Conservation (phyloP, 2,888 invertebrate genomes). For the Perdita meconis region DNA sequence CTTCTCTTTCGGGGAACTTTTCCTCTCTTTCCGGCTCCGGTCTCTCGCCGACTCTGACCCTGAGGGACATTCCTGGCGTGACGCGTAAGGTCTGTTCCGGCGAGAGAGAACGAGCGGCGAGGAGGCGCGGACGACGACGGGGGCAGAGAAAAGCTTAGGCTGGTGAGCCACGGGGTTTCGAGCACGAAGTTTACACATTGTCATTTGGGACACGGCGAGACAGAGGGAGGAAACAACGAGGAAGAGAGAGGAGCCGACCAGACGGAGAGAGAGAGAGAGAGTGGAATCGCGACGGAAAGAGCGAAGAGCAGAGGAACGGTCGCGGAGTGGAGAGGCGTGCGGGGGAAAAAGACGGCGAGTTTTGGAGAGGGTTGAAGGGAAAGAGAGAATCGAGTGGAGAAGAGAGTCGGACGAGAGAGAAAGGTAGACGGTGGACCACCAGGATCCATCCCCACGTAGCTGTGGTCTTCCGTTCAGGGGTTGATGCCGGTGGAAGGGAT, state of each 20-base stretch:
- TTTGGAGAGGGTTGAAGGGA: constrained; percentile 20
- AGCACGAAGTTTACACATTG: constrained; percentile 76
- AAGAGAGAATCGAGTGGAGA: constrained; percentile 10
- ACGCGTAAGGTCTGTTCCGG: constrained; percentile 60
- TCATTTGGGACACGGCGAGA: constrained; percentile 71
- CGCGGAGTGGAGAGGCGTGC: constrained; percentile 3
- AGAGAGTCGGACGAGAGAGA: constrained; percentile 23
- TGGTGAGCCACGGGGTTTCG: constrained; percentile 71
- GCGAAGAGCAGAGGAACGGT: constrained; percentile 20
- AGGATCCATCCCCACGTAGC: constrained; percentile 76
- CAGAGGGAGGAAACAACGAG: constrained; percentile 9
- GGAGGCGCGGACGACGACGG: constrained; percentile 36
- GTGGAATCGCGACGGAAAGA: constrained; percentile 5
- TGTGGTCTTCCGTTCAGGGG: constrained; percentile 70
- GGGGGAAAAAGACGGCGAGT: constrained; percentile 20
- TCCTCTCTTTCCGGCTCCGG: constrained; percentile 32
- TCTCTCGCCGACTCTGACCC: constrained; percentile 64
- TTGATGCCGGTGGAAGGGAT: constrained; percentile 72
- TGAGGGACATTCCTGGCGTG: constrained; percentile 74
- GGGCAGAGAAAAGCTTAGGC: constrained; percentile 64
- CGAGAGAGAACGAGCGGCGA: constrained; percentile 43
- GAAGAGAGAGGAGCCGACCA: constrained; percentile 2
- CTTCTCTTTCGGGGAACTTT: constrained; percentile 12
- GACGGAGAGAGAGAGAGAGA: neutral
- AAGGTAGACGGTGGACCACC: constrained; percentile 71